phyloP scores from a whole-genome alignment of 2,888 invertebrate genomes.

The Stomorhina lunata region DNA sequence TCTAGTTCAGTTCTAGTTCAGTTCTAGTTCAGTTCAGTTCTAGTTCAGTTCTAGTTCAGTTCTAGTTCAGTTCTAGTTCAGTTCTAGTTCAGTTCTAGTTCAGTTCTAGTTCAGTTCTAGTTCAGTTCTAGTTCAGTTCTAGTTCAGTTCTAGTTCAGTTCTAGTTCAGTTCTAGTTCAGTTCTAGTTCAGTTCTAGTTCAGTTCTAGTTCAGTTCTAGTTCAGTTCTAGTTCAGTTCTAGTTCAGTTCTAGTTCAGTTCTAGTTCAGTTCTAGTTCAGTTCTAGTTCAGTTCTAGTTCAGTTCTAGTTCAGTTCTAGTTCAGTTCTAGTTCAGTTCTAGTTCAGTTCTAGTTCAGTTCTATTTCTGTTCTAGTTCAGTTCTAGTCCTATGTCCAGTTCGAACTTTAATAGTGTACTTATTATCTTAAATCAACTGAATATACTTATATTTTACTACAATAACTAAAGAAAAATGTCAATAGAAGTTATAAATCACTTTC shows the following conservation, averaged over 20 bases:
- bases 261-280: neutral
- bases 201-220: neutral
- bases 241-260: neutral
- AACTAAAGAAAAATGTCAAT: constrained; percentile 41
- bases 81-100: neutral
- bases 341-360: neutral
- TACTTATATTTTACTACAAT: neutral
- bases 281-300: neutral
- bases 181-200: neutral
- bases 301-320: neutral
- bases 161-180: neutral
- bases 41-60: neutral
- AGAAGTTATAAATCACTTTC: constrained; percentile 58
- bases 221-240: neutral
- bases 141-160: neutral
- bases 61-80: neutral
- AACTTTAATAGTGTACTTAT: too few relatives aligned
- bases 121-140: neutral
- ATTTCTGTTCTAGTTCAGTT: neutral
- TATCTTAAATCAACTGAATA: neutral
- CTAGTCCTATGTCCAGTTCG: neutral
- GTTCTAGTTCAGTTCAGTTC: neutral
- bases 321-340: neutral
- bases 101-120: neutral
- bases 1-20: neutral